Evolutionary conservation across 1,140 invertebrate genomes (phyloP).

Genomic region (Chrysopa pallens): DNA sequence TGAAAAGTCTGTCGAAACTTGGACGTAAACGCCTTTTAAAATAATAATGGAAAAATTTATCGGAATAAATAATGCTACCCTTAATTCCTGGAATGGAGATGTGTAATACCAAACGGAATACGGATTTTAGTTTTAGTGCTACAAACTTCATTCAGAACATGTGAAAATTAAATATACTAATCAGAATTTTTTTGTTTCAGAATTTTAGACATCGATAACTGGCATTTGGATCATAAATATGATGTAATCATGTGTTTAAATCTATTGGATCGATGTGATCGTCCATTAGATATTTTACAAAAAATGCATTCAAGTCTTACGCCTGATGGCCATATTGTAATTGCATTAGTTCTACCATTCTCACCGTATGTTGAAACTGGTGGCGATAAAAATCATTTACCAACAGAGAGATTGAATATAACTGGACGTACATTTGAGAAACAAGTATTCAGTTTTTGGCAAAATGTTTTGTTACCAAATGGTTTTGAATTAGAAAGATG

Average conservation of each 20-base stretch:
- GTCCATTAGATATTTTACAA: slow-evolving; percentile 52
- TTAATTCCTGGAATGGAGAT: too few species aligned
- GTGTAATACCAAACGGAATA: too few species aligned
- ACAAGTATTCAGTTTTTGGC: slow-evolving; percentile 52
- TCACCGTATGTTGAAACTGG: slow-evolving; percentile 77
- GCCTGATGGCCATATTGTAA: slow-evolving; percentile 47
- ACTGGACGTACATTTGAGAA: slow-evolving; percentile 54
- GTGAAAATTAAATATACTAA: too few species aligned
- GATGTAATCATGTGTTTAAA: slow-evolving; percentile 77
- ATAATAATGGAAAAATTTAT: too few species aligned
- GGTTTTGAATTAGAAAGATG: slow-evolving; percentile 59
- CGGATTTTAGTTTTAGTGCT: too few species aligned
- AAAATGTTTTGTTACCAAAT: slow-evolving; percentile 46
- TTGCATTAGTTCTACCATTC: slow-evolving; percentile 78
- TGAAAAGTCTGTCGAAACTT: too few species aligned
- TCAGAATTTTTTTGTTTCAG: slow-evolving; percentile 36
- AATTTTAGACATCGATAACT: slow-evolving; percentile 55
- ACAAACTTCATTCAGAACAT: too few species aligned
- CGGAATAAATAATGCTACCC: too few species aligned
- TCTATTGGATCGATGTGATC: slow-evolving; percentile 74
- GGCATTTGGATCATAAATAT: slow-evolving; percentile 44
- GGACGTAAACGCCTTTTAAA: too few species aligned
- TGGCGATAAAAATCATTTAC: slow-evolving; percentile 41
- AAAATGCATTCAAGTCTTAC: slow-evolving; percentile 45
- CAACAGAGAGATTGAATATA: slow-evolving; percentile 49